Base-by-base conservation (phyloP, 2,113 vertebrate genomes). In the Psittacula cyanocephala region DNA sequence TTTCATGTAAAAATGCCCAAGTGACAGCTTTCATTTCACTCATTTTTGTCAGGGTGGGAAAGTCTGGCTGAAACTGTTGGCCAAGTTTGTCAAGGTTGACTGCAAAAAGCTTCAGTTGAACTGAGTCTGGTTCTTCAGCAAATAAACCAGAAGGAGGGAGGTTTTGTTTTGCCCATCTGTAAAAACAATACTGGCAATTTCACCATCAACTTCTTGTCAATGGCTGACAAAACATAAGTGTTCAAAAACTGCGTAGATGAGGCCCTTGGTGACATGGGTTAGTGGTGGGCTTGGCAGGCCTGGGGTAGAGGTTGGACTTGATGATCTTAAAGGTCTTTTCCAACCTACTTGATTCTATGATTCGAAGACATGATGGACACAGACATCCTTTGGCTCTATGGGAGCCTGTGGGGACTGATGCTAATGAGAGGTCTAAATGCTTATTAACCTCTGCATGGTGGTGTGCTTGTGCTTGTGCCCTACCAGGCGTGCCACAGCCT, bases 401-500 rank as follows among this genome's bases (percentile, higher is more conserved):
- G 49, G 29, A 65, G 7, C 3, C 19, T 3, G 0, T 6, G 6
- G 5, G 50, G 27, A 81, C 63, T 13, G 16, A 15, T 50, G 60
- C 28, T 88, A 67, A 90, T 1, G n/a, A 91, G 65, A 90, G 37
- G 7, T 28, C 63, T 72, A 63, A 83, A 88, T 4, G 15, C 17
- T 91, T 33, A 91, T 60, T 83, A 92, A 63, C 5, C 41, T 28
- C 37, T 88, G 76, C n/a, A 5, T 1, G 13, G 13, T 13, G 63
- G 3, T 59, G 46, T 55, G 29, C 50, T 41, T 10, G 17, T 53
- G 37, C 44, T 59, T 29, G 33, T 62, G 13, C 69, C 62, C 28
- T 44, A 6, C 7, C 4, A 52, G 3, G 0, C 0, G 0, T 37
- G 63, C 27, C 43, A 23, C 63, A 55, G 41, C 14, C n/a, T 0